Percentiles rank a stretch among this genome's conserved stretches.
Evolutionary conservation across 2,113 vertebrate species (phyloP).

Genomic region (Xenopus laevis): DNA sequence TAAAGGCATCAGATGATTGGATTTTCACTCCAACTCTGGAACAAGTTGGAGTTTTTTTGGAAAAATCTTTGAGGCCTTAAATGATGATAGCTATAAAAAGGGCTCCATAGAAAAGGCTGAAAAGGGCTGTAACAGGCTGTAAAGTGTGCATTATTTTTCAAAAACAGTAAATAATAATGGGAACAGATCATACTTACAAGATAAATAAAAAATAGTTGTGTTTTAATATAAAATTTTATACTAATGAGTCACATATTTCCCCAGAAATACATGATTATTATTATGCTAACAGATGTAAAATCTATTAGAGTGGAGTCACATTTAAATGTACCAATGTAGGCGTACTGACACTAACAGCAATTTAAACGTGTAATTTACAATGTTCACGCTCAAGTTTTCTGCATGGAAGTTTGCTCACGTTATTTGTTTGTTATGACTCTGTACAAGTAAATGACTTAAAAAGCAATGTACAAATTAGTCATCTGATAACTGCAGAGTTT

Average conservation of each 20-base stretch:
- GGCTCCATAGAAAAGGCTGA: too few relatives aligned
- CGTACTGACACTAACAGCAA: conserved; percentile 1
- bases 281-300: neutral
- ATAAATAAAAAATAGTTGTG: neutral
- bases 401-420: neutral
- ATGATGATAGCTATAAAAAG: too few relatives aligned
- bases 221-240: neutral
- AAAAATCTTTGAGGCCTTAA: too few relatives aligned
- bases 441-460: neutral
- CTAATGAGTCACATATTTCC: neutral
- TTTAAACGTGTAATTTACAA: neutral
- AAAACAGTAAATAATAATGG: too few relatives aligned
- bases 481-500: neutral
- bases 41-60: too few relatives aligned
- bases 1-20: too few relatives aligned
- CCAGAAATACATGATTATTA: neutral
- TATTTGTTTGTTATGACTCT: conserved; percentile 1
- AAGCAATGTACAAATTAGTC: neutral
- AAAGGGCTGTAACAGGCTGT: too few relatives aligned
- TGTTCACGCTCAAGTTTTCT: neutral
- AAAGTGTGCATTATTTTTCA: too few relatives aligned
- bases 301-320: neutral
- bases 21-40: too few relatives aligned
- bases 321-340: neutral
- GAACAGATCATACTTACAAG: too few relatives aligned